Evolutionary conservation across 2,888 invertebrate genomes (phyloP), one percentile per base, ranked within the genome.

Genomic region (Zygogramma bicolorata): DNA sequence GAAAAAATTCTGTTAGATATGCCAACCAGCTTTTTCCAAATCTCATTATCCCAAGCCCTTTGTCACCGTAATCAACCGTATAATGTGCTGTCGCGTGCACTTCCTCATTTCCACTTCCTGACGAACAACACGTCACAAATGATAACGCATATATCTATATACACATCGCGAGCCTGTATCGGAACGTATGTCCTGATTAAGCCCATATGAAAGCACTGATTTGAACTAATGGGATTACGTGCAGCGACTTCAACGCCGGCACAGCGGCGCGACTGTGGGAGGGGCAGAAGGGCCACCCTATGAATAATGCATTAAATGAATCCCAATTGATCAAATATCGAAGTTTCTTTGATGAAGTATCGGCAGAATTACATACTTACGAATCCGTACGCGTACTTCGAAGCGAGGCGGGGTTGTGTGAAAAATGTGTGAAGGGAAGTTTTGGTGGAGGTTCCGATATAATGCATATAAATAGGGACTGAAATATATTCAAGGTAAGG

Each of bases 211-310:
- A 77, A 76, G 79, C 78, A 80, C 75, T 80, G 81, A 76, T 73
- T 80, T 75, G 80, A 77, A 78, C 80, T 81, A 80, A 81, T 80
- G 77, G 74, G 76, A 78, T 81, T 81, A 81, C 75, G 76, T 77
- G 79, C 75, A 68, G 73, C 74, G 71, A 74, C 76, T 74, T 72
- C 71, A 70, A 72, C 71, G 70, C 68, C 60, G 22, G 58, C 22
- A 46, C 29, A 31, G 27, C 53, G 49, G 60, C 29, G 18, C 29
- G 53, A 34, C 27, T 31, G 27, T 10, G 40, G 27, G 46, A 29
- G n/a, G 38, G 29, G 58, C n/a, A n/a, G n/a, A n/a, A n/a, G n/a
- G n/a, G n/a, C n/a, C n/a, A n/a, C 42, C 25, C 20, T 67, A 68
- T 69, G 66, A 71, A 67, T 71, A 71, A 71, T 71, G 71, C 74